These are phyloP conservation scores for Actinernus sp. DNA, from an alignment of 92 coral and sea anemone genomes.

Conservation along the genomic window DNA sequence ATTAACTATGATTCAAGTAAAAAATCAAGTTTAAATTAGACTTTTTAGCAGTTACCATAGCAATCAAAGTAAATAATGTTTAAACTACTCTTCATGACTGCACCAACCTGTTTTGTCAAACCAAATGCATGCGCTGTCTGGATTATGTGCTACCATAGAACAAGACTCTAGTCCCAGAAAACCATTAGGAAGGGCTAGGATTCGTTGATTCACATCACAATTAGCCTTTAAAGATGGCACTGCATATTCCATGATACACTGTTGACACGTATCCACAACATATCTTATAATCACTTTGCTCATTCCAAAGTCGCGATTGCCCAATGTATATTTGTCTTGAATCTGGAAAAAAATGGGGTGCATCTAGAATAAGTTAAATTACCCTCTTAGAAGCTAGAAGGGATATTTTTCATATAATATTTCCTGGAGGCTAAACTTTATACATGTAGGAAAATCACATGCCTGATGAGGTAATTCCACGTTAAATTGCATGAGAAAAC, in stretches of 20 bases:
- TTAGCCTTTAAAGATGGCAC: background rate
- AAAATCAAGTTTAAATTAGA: too few relatives aligned
- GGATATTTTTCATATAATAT: too few relatives aligned
- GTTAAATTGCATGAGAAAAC: too few relatives aligned
- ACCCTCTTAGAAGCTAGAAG: too few relatives aligned
- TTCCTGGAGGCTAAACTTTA: too few relatives aligned
- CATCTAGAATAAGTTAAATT: too few relatives aligned
- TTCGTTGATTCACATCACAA: background rate
- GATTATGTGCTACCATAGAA: slow-evolving; percentile 93
- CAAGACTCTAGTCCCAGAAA: slow-evolving; percentile 59
- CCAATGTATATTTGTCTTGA: slow-evolving; percentile 77
- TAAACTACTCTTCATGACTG: background rate
- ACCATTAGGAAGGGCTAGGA: slow-evolving; percentile 10
- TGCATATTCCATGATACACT: slow-evolving; percentile 46
- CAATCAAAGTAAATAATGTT: background rate
- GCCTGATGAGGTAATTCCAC: too few relatives aligned
- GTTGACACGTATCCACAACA: slow-evolving; percentile 77
- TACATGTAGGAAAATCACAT: too few relatives aligned
- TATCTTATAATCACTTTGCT: slow-evolving; percentile 51
- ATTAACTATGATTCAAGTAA: too few relatives aligned
- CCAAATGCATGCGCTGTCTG: slow-evolving; percentile 92
- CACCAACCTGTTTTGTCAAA: slow-evolving; percentile 88
- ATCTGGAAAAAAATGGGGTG: slow-evolving; percentile 66
- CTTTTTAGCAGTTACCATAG: background rate
- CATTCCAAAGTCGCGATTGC: slow-evolving; percentile 90